Evolutionary conservation across 2,797 vertebrate genomes (phyloP), one percentile per base, ranked within the genome.

Genomic region (Tiaroga cobitis): DNA sequence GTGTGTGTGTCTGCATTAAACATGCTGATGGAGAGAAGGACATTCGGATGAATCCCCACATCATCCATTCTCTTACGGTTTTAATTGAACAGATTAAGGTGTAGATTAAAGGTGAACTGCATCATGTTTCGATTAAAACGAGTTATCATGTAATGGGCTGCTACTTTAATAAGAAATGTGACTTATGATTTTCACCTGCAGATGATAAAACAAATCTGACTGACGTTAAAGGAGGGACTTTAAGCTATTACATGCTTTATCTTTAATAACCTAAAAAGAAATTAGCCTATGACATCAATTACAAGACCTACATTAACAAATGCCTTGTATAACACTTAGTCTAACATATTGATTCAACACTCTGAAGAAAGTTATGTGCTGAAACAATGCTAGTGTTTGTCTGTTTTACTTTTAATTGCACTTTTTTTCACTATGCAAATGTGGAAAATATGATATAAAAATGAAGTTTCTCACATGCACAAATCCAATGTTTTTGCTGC

Each of bases 281-380:
- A 51, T 5, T n/a, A 3, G 26, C 24, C 56, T 59, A 32, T 6
- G 29, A 49, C 8, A 70, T 21, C 29, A 8, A 26, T 8, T 18
- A 1, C 24, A 72, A 43, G 21, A 70, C 11, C 13, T 72, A 70
- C 19, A 15, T 15, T 26, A 43, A 8, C 69, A 46, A 70, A 70
- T 18, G 41, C 2, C 16, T 46, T 49, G 15, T 49, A 49, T 49
- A 5, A 49, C 59, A 15, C 59, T 63, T 61, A 11, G 59, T 61
- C n/a, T 61, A 34, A 34, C 29, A 19, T 19, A 68, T 68, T 68
- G 37, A 19, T 68, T 37, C 18, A 68, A 11, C 9, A 19, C 34
- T 68, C 67, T 41, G 37, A n/a, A 41, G 68, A 70, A 70, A 41
- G 41, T n/a, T 43, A n/a, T n/a, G 68, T 70, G 68, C 68, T 70